These are phyloP conservation scores for Hippocampus kuda DNA, from an alignment of 2,797 vertebrate genomes.

Conservation along the genomic window DNA sequence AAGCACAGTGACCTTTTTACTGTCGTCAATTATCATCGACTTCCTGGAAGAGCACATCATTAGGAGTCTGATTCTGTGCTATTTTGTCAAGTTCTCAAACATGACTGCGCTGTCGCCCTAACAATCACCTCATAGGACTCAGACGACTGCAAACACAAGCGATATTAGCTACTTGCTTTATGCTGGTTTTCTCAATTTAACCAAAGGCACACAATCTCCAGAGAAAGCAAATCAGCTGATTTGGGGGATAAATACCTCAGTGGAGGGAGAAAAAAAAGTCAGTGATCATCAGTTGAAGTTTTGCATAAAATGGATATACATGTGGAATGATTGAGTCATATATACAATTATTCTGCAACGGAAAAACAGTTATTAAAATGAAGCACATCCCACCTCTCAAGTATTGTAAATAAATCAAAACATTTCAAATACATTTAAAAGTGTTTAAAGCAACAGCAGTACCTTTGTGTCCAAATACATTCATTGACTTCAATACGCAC, in stretches of 20 bases:
- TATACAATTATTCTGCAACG: not conserved
- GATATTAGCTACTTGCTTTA: conserved; percentile 24
- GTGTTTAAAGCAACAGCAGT: conserved; percentile 22
- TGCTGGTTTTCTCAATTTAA: conserved; percentile 29
- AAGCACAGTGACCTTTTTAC: conserved; percentile 10
- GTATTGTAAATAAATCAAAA: conserved; percentile 15
- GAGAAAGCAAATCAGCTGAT: conserved; percentile 3
- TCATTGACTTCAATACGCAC: conserved; percentile 22
- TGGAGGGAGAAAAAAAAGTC: conserved; percentile 7
- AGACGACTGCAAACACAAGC: not conserved
- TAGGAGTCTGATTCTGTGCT: conserved; percentile 9
- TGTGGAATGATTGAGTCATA: not conserved
- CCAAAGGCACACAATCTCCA: conserved; percentile 25
- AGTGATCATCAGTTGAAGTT: conserved; percentile 1
- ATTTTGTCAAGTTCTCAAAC: conserved; percentile 33
- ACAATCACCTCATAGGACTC: not conserved
- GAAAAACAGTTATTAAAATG: conserved; percentile 26
- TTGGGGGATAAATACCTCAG: conserved; percentile 13
- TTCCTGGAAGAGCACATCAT: conserved; percentile 25
- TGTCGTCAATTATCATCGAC: conserved; percentile 7
- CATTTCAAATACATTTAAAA: conserved; percentile 7
- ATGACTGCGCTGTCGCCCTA: conserved; percentile 14
- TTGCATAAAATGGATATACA: not conserved
- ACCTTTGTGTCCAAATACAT: conserved; percentile 47
- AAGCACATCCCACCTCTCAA: conserved; percentile 19